phyloP scores from a whole-genome alignment of 2,888 invertebrate genomes.

The Yponomeuta plumbellus region DNA sequence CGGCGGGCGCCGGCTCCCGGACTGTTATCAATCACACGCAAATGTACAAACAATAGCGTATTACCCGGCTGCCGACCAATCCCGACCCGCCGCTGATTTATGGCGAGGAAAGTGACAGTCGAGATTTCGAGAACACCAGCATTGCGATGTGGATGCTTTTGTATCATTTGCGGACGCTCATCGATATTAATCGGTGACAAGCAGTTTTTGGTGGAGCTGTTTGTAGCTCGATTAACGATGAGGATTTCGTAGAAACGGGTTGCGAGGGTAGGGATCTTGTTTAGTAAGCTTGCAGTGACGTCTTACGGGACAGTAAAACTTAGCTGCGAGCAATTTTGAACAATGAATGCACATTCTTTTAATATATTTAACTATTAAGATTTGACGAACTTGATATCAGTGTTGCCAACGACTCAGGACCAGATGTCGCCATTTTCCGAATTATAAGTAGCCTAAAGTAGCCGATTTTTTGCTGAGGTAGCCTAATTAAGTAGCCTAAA shows the following conservation, averaged over 20 bases:
- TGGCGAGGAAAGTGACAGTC: conserved; percentile 15
- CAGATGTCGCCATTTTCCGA: too few species aligned
- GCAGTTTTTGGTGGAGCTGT: neutral
- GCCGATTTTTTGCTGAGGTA: too few species aligned
- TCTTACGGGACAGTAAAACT: too few species aligned
- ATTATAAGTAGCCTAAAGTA: too few species aligned
- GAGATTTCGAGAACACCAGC: neutral
- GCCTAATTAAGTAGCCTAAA: too few species aligned
- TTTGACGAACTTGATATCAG: too few species aligned
- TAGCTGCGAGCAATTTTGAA: too few species aligned
- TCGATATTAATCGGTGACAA: conserved; percentile 19
- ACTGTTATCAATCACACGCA: conserved; percentile 55
- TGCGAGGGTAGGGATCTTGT: too few species aligned
- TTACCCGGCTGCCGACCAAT: conserved; percentile 26
- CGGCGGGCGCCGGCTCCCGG: conserved; percentile 21
- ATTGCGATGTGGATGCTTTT: neutral
- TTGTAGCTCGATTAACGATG: neutral
- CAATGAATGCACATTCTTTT: too few species aligned
- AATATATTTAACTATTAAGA: too few species aligned
- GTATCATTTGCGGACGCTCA: conserved; percentile 23
- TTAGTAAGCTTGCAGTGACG: too few species aligned
- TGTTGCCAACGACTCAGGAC: too few species aligned
- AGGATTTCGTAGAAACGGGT: neutral
- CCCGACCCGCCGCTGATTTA: conserved; percentile 40
- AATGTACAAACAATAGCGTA: conserved; percentile 57